Evolutionary conservation across 1,140 invertebrate species (phyloP), one percentile per base, ranked within the genome.

Genomic region (Ips nitidus): DNA sequence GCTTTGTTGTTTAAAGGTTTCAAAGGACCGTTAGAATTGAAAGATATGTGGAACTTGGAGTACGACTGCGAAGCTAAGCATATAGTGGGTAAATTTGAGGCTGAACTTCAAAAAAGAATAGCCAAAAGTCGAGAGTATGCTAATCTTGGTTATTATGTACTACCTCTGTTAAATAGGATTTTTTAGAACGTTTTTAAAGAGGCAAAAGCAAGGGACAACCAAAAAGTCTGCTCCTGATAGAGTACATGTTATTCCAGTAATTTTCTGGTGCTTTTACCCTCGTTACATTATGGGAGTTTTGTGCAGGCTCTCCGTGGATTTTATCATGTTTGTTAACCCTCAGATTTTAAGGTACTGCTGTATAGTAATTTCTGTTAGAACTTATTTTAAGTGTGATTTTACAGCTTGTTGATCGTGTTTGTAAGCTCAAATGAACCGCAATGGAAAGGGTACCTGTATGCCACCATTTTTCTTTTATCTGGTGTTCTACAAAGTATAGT

Each of bases 41-140:
- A 85, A 47, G 93, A 98, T 81, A 80, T 98, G 0, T 99, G 95
- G 95, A 88, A 91, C 42, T 86, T 98, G 77, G 94, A 94, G 76
- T 87, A 89, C 4, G 87, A 90, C 73, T 93, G 98, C 79, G 88
- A 87, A 52, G 91, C 94, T 36, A 83, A 82, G 52, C 88, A 89
- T 81, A 88, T 97, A 2, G 88, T 94, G 55, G 90, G 90, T 3
- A 83, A 83, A 50, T 98, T 97, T 80, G 91, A 96, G 68, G 90
- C 92, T 81, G 86, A 93, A 80, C 97, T 93, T 92, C 84, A 89
- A 55, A 55, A 3, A 50, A 50, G 2, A 1, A 22, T 50, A 22
- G 2, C 3, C 45, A 50, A 50, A 50, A 50, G 45, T 55, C 8
- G 52, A 53, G 52, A 6, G 52, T 53, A 53, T n/a, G 52, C 36